Percentiles rank a stretch among this genome's conserved stretches.
Conservation (phyloP, 2,797 vertebrate species). For the Pteronotus mesoamericanus region DNA sequence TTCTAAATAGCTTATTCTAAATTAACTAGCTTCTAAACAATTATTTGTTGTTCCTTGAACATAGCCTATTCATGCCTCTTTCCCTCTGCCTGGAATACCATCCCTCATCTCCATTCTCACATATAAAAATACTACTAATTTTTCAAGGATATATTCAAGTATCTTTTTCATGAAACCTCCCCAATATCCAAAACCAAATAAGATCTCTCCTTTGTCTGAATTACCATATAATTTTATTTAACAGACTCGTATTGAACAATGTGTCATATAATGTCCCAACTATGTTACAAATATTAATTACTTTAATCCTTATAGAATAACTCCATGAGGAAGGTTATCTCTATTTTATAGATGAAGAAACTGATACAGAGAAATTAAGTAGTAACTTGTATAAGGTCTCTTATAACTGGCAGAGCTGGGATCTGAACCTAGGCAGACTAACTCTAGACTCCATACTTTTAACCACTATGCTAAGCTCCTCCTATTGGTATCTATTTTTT, state of each 20-base stretch:
- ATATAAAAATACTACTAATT: neutral
- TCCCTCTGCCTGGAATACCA: neutral
- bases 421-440: neutral
- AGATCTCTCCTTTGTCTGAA: neutral
- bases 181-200: neutral
- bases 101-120: neutral
- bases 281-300: neutral
- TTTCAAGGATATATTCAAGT: neutral
- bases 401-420: neutral
- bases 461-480: neutral
- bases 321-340: neutral
- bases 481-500: neutral
- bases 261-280: neutral
- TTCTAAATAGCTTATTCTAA: too few relatives aligned
- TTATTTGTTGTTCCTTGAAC: neutral
- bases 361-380: neutral
- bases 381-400: neutral
- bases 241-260: neutral
- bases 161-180: neutral
- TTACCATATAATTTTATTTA: conserved; percentile 30
- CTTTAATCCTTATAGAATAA: neutral
- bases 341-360: neutral
- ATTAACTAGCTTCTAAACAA: neutral
- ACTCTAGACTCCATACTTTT: neutral
- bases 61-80: neutral